Conservation (phyloP, 2,113 vertebrate species). For the Macquaria australasica region DNA sequence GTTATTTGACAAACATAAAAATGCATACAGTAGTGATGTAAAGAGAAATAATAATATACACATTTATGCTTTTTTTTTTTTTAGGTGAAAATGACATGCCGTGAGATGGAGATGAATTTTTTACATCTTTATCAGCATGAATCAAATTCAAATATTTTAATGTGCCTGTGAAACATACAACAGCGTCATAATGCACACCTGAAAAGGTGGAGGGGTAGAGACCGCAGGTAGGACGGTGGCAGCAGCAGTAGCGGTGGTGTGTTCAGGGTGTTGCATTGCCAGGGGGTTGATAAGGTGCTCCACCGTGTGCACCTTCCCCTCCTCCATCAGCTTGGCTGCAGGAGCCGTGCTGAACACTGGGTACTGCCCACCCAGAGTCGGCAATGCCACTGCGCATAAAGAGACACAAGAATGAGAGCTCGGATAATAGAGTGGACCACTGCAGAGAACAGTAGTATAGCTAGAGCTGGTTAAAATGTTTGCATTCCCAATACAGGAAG, state of each 20-base stretch:
- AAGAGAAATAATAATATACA: background rate
- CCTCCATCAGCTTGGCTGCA: slow-evolving; percentile 93
- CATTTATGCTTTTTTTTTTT: background rate
- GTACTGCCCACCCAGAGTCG: slow-evolving; percentile 92
- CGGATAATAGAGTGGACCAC: slow-evolving; percentile 38
- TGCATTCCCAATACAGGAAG: slow-evolving; percentile 2
- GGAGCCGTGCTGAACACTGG: slow-evolving; percentile 92
- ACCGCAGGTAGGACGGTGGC: slow-evolving; percentile 89
- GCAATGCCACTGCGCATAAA: slow-evolving; percentile 90
- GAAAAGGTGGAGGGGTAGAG: slow-evolving; percentile 96
- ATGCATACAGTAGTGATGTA: background rate
- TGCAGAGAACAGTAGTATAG: background rate
- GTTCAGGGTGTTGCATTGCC: slow-evolving; percentile 91
- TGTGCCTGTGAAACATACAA: background rate
- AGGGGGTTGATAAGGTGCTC: slow-evolving; percentile 97
- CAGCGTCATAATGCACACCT: slow-evolving; percentile 83
- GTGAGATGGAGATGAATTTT: background rate
- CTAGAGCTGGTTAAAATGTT: slow-evolving; percentile 7
- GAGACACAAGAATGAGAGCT: slow-evolving; percentile 52
- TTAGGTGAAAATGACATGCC: background rate
- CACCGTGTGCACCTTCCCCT: slow-evolving; percentile 93
- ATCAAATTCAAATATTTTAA: background rate
- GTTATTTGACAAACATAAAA: background rate
- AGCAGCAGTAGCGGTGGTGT: slow-evolving; percentile 78
- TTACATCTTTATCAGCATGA: background rate